Base-by-base conservation (phyloP, 2,113 vertebrate genomes). In the Notechis scutatus region DNA sequence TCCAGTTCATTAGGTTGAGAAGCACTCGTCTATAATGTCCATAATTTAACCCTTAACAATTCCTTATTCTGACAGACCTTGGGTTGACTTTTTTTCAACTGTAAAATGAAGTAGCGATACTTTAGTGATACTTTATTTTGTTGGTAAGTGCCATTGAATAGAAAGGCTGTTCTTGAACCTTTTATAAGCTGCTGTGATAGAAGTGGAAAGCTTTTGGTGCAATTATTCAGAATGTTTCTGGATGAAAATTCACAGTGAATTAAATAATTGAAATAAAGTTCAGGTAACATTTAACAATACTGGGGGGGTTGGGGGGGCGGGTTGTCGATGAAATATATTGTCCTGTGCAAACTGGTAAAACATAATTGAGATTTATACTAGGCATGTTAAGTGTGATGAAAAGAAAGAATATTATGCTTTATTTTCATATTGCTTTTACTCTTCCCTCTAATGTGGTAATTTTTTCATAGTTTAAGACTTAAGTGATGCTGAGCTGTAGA, bases 231-330 rank as follows among this genome's bases (percentile, higher is more conserved):
- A 81, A 81, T 7, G 74, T 81, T 81, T 39, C 34, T 21, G 74
- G 74, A 42, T 81, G 74, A 42, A 81, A 81, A 39, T 39, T 81
- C 74, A 42, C 74, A 39, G 34, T 81, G 34, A 81, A 39, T 42
- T 34, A 81, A 81, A 81, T 7, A 50, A 81, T 21, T 81, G 18
- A 42, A 81, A 81, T 21, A 23, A 81, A 81, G 18, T 81, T 34
- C 34, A 81, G 18, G 3, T 81, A 81, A 81, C 74, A 21, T 81
- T 81, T 81, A 81, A 42, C 34, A 81, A 81, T 5, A 42, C 20
- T 42, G 69, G 34, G 29, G 11, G 2, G 7, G 11, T 0, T 8
- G 3, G 54, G 0, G 55, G 55, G 3, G 4, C 1, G 18, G 18
- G 56, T 0, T 47, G 47, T 81, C 1, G 18, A 81, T 81, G 34